Base-by-base conservation (phyloP, 1,140 invertebrate genomes). In the Caenorhabditis inopinata region DNA sequence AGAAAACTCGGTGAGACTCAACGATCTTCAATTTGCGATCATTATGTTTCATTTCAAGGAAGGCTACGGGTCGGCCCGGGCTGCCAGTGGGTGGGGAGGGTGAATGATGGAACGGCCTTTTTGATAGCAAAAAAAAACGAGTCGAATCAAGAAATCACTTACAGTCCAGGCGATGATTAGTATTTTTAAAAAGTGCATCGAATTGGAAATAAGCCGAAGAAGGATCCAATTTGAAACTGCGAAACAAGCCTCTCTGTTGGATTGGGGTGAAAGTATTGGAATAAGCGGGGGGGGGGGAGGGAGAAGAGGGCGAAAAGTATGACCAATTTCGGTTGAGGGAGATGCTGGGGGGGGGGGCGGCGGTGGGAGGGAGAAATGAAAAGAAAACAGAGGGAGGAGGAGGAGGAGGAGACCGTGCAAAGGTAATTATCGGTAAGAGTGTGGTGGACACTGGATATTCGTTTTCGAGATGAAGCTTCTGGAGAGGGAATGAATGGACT, bases 301-400 rank as follows among this genome's bases (percentile, higher is more conserved):
- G 47, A 75, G 23, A 75, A 46, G 73, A 29, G 73, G 68, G 68
- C 68, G 68, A 47, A 74, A 47, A 45, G 35, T 45, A 75, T 75
- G 73, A 32, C 42, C 42, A 75, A 75, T 47, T 75, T 46, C 29
- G 47, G 18, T 12, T n/a, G 23, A 7, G 7, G 5, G 25, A 25
- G n/a, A 16, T 7, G 49, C n/a, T n/a, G 14, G 18, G 29, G 35
- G 42, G 35, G 47, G 73, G 29, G 42, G 73, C 42, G 42, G 47
- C 46, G 23, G n/a, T n/a, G n/a, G n/a, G n/a, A n/a, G n/a, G n/a
- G 18, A 47, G 42, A 75, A 75, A 32, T 25, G 45, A 49, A 75
- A 75, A 75, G 42, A 27, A 47, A 47, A 75, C 47, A 45, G 73
- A 75, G 73, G 27, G 23, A 75, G 62, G 51, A 32, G 23, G 25